Percentiles rank a stretch among this genome's conserved stretches.
These are phyloP conservation scores for Dromiciops gliroides DNA, from an alignment of 2,113 vertebrate genomes.

Conservation along the genomic window DNA sequence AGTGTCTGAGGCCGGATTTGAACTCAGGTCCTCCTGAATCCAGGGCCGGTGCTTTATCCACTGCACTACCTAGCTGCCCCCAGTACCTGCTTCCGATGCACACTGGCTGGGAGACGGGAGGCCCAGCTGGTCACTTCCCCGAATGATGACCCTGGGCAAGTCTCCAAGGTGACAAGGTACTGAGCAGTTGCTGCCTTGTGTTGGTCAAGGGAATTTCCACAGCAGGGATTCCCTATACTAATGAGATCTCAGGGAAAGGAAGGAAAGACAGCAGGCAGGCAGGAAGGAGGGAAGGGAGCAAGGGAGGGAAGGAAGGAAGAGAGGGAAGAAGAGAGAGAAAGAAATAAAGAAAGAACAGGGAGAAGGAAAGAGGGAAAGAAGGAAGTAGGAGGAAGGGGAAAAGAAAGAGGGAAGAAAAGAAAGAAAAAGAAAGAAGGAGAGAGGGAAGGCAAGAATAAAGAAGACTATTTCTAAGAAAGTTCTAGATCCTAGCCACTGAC, in stretches of 20 bases:
- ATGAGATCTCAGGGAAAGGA: not conserved
- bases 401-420: not conserved
- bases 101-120: not conserved
- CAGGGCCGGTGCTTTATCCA: too few relatives aligned
- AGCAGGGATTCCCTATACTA: not conserved
- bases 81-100: too few relatives aligned
- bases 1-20: too few relatives aligned
- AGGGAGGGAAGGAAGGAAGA: too few relatives aligned
- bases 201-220: not conserved
- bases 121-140: too few relatives aligned
- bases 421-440: not conserved
- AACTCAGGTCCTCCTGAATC: too few relatives aligned
- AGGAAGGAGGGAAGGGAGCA: too few relatives aligned
- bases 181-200: not conserved
- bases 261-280: too few relatives aligned
- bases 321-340: accelerated
- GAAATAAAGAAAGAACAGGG: accelerated
- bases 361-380: too few relatives aligned
- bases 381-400: not conserved
- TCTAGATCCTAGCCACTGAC: not conserved
- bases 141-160: not conserved
- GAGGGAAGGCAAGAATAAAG: not conserved
- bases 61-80: too few relatives aligned
- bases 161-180: not conserved
- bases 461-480: not conserved